These are phyloP conservation scores for Augiades crinisus DNA, from an alignment of 2,888 invertebrate species.

Conservation along the genomic window DNA sequence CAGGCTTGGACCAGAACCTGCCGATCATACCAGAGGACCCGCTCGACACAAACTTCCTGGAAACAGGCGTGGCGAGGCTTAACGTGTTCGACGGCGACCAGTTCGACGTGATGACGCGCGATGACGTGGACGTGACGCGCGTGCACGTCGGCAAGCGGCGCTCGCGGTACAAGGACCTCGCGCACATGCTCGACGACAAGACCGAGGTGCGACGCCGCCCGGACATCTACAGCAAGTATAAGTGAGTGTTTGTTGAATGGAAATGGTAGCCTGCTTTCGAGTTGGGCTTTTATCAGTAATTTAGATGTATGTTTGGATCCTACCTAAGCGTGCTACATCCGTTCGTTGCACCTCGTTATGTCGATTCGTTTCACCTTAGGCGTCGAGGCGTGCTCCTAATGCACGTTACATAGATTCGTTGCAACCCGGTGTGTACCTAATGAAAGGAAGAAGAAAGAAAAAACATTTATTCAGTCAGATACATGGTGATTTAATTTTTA, in stretches of 20 bases:
- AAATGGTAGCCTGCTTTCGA: too few species aligned
- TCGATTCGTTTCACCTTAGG: too few species aligned
- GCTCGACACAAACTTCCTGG: slow-evolving; percentile 73
- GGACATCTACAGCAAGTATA: slow-evolving; percentile 82
- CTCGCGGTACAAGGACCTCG: slow-evolving; percentile 81
- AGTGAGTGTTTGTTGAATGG: slow-evolving; percentile 46
- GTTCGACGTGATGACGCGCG: slow-evolving; percentile 87
- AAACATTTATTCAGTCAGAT: too few species aligned
- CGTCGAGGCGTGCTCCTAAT: too few species aligned
- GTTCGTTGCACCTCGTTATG: too few species aligned
- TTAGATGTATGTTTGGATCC: too few species aligned
- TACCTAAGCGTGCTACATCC: too few species aligned
- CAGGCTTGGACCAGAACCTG: slow-evolving; percentile 74
- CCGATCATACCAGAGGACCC: slow-evolving; percentile 85
- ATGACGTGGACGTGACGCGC: slow-evolving; percentile 71
- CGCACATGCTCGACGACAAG: slow-evolving; percentile 87
- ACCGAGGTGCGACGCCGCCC: slow-evolving; percentile 71
- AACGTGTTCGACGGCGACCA: slow-evolving; percentile 90
- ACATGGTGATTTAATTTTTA: too few species aligned
- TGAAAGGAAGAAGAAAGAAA: too few species aligned
- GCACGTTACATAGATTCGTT: too few species aligned
- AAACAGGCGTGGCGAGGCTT: slow-evolving; percentile 80
- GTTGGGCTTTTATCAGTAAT: too few species aligned
- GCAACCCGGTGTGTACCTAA: too few species aligned
- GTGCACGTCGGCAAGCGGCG: slow-evolving; percentile 82